Evolutionary conservation across 2,888 invertebrate species (phyloP), one percentile per base, ranked within the genome.

Genomic region (Sinopyrophorus schimmeli): DNA sequence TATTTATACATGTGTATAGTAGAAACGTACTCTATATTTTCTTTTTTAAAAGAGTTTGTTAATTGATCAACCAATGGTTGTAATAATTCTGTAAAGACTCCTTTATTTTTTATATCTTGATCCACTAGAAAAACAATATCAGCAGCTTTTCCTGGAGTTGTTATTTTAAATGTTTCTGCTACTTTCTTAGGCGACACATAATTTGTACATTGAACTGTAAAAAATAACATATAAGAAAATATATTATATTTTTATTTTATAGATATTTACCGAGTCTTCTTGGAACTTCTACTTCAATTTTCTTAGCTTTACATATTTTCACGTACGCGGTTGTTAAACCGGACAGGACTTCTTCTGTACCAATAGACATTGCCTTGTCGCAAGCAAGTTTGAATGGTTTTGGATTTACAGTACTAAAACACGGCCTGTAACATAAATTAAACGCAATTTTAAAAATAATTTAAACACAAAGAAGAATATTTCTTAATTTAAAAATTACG

Each of bases 51-150:
- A 49, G 78, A 78, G 53, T 79, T 80, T 20, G 77, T 75, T 3
- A 87, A 59, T 49, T 82, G 78, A 1, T 75, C 70, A 3, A 85
- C 76, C 28, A 87, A 69, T 0, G 84, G 84, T 7, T 79, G 76
- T 1, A 84, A 69, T 49, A 86, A 67, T 14, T 81, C 80, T 56
- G 81, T 83, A 76, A 80, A 86, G 24, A 79, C 70, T 53, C 77
- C 76, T 61, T 83, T 81, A 67, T 85, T 89, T 24, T 75, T 69
- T 68, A 79, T 71, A 3, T 69, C 70, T 53, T 83, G 80, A 32
- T 94, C 92, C 5, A 93, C 80, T 1, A 87, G 78, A 42, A 94
- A 77, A 0, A 94, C 76, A 44, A 94, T 77, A 65, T 94, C 94
- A 1, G 90, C 92, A 54, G 88, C 80, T 53, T 86, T 86, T 53